Base-by-base conservation (phyloP, 2,113 vertebrate species). In the Clarias batrachus region DNA sequence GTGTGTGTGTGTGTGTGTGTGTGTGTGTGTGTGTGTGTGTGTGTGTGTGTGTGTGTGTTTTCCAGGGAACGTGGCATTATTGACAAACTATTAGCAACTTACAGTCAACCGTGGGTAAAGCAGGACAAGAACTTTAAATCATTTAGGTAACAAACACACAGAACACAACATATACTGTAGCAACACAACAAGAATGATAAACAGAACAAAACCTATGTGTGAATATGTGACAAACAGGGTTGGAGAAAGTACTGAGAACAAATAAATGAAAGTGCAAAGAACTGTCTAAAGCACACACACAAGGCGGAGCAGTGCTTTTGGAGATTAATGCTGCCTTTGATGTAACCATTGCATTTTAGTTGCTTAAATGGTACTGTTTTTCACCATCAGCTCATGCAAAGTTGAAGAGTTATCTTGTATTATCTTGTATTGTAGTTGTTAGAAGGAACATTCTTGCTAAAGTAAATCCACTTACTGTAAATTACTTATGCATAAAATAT, bases 131-230 rank as follows among this genome's bases (percentile, higher is more conserved):
- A 92, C 78, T 88, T 88, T 30, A 66, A 85, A 48, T 91, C 85
- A 33, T 93, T 95, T 91, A 95, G 94, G 95, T 95, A 62, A 85
- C 79, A 81, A 70, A n/a, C 65, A 33, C 25, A 78, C 1, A 65
- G 14, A 41, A 54, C 23, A 25, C 23, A 54, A 52, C 30, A 33
- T 33, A 33, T 37, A 37, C 33, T 37, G 33, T 48, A 1, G 48
- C 19, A 48, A 52, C 41, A 25, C 25, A 76, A 76, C 10, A 25
- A 54, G 37, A 6, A 37, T 71, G 9, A 37, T 17, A 30, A 37
- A 19, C 6, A 33, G 16, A 70, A 33, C 19, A 48, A 23, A 73
- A 74, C 3, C 9, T 41, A 4, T 3, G 33, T 68, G 65, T 27
- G 27, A 14, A 68, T 73, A 73, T 41, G 17, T 37, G 13, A 70